Evolutionary conservation across 2,888 invertebrate genomes (phyloP).

Genomic region (Chrysotoxum bicinctum): DNA sequence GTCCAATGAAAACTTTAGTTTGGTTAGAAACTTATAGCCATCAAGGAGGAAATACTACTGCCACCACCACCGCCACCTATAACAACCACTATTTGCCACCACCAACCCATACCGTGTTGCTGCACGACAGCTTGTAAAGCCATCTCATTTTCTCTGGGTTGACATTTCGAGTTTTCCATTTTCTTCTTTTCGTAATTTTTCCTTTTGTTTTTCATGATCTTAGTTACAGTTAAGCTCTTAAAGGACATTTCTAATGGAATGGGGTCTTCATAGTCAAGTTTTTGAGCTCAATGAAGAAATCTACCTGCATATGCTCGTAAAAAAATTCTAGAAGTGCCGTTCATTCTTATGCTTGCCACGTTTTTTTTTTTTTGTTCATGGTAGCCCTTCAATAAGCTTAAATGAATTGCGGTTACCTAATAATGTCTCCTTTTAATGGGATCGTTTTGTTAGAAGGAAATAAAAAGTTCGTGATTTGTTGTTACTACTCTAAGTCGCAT

Average conservation of each 20-base stretch:
- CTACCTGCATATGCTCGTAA: conserved; percentile 43
- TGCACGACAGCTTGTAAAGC: conserved; percentile 69
- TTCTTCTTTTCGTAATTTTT: conserved; percentile 19
- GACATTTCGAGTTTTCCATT: conserved; percentile 68
- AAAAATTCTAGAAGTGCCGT: conserved; percentile 5
- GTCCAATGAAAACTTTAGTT: conserved; percentile 72
- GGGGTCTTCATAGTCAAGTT: neutral
- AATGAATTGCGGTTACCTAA: conserved; percentile 37
- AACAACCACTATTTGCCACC: conserved; percentile 47
- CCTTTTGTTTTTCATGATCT: conserved; percentile 23
- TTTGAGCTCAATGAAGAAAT: neutral
- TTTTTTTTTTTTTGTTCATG: conserved; percentile 21
- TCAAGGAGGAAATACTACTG: conserved; percentile 41
- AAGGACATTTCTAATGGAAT: conserved; percentile 14
- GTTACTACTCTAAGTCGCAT: neutral
- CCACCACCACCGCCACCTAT: conserved; percentile 38
- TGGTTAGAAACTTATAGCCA: conserved; percentile 68
- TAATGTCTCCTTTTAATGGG: conserved; percentile 31
- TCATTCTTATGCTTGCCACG: conserved; percentile 49
- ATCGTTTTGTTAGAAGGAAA: neutral
- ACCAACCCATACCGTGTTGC: conserved; percentile 43
- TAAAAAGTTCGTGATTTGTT: neutral
- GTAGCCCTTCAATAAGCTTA: conserved; percentile 10
- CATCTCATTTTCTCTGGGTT: conserved; percentile 68
- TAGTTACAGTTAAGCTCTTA: conserved; percentile 9